phyloP scores from a whole-genome alignment of 2,797 vertebrate genomes.

The Mormyrus hasselquistii region DNA sequence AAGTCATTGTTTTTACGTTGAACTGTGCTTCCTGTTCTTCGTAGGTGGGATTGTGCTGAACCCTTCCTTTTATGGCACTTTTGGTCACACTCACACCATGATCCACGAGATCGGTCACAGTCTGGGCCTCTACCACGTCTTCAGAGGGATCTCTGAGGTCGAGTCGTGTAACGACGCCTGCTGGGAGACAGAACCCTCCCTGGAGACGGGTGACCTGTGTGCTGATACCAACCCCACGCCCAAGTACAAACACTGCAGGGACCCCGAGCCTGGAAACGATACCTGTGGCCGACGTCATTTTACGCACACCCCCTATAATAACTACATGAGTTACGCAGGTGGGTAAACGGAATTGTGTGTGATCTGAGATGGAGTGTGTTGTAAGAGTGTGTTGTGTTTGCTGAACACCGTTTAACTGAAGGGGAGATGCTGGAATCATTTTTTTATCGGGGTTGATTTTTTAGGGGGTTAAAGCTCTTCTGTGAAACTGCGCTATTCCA shows the following conservation, averaged over 20 bases:
- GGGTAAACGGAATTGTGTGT: slow-evolving; percentile 26
- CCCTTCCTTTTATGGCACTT: slow-evolving; percentile 89
- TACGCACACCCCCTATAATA: slow-evolving; percentile 87
- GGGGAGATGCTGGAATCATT: background rate
- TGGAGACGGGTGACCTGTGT: slow-evolving; percentile 93
- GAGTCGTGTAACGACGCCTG: slow-evolving; percentile 94
- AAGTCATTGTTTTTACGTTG: background rate
- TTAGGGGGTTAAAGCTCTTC: background rate
- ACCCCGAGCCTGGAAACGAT: slow-evolving; percentile 85
- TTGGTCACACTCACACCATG: slow-evolving; percentile 96
- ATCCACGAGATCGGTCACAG: slow-evolving; percentile 96
- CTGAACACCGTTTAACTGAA: background rate
- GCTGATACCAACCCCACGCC: slow-evolving; percentile 92
- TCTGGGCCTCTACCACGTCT: slow-evolving; percentile 93
- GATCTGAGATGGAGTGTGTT: background rate
- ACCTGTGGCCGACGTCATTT: slow-evolving; percentile 85
- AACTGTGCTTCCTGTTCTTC: background rate
- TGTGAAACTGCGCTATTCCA: background rate
- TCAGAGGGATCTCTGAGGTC: slow-evolving; percentile 93
- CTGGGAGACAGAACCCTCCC: slow-evolving; percentile 90
- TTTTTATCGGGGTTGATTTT: background rate
- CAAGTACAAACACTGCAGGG: slow-evolving; percentile 87
- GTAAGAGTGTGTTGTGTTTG: background rate
- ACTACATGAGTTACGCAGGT: slow-evolving; percentile 99
- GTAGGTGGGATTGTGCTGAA: slow-evolving; percentile 89